Evolutionary conservation across 2,888 invertebrate species (phyloP).

Genomic region (Gymnocheta viridis): DNA sequence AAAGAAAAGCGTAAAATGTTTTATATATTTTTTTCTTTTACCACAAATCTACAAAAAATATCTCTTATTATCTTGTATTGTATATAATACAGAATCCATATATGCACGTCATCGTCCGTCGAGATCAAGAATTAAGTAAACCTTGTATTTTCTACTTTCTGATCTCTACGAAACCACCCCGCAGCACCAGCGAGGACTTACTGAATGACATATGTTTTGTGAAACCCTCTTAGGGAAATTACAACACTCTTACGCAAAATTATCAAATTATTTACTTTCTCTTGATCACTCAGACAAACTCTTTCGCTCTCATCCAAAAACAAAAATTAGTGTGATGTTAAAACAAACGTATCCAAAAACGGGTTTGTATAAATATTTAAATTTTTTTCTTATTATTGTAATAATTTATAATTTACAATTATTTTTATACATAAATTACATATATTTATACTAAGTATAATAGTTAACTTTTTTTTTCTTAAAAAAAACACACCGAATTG

Average conservation of each 20-base stretch:
- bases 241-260: conserved; percentile 48
- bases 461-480: conserved; percentile 17
- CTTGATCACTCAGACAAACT: conserved; percentile 55
- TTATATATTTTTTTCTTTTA: conserved; percentile 53
- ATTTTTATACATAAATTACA: conserved; percentile 54
- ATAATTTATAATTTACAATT: conserved; percentile 55
- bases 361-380: conserved; percentile 67
- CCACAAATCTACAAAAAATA: conserved; percentile 62
- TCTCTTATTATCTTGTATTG: conserved; percentile 68
- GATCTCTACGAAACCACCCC: conserved; percentile 36
- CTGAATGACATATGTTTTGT: conserved; percentile 58
- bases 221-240: conserved; percentile 65
- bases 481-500: conserved; percentile 6
- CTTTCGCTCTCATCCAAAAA: conserved; percentile 60
- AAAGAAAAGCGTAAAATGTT: conserved; percentile 65
- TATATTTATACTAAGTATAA: conserved; percentile 49
- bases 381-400: conserved; percentile 53
- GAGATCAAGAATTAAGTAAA: conserved; percentile 39
- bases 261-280: conserved; percentile 45
- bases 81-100: conserved; percentile 66
- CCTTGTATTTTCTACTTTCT: conserved; percentile 60
- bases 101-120: conserved; percentile 62
- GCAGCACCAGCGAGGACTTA: conserved; percentile 61
- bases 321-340: conserved; percentile 57
- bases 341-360: conserved; percentile 61